These are phyloP conservation scores for Pseudomyrmex sp. DNA, from an alignment of 1,140 invertebrate genomes.

Conservation along the genomic window DNA sequence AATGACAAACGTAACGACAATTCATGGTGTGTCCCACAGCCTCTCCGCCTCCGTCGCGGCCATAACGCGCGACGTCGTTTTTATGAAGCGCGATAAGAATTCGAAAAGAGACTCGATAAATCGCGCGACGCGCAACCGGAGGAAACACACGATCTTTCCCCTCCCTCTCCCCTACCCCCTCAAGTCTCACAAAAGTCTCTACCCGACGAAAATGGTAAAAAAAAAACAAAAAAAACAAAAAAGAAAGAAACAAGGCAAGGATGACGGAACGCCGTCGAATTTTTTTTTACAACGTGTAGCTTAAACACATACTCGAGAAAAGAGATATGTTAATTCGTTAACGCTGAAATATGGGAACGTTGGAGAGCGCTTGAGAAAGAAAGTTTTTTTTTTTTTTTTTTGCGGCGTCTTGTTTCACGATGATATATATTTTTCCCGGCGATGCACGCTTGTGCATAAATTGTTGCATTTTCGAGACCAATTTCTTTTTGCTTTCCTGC, in stretches of 20 bases:
- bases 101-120: slow-evolving; percentile 73
- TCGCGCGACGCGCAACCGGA: slow-evolving; percentile 49
- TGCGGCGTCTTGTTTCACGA: too few species aligned
- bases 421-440: too few species aligned
- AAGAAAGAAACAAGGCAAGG: slow-evolving; percentile 14
- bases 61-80: slow-evolving; percentile 72
- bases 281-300: slow-evolving; percentile 24
- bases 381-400: neutral
- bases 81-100: slow-evolving; percentile 74
- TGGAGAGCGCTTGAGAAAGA: neutral
- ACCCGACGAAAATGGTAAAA: slow-evolving; percentile 36
- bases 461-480: neutral
- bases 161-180: too few species aligned
- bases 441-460: neutral
- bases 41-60: slow-evolving; percentile 18
- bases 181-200: slow-evolving; percentile 26
- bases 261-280: slow-evolving; percentile 22
- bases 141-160: slow-evolving; percentile 3
- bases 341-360: slow-evolving; percentile 17
- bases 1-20: slow-evolving; percentile 76
- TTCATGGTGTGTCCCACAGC: slow-evolving; percentile 61
- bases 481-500: neutral
- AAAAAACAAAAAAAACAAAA: slow-evolving; percentile 20
- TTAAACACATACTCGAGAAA: neutral
- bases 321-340: slow-evolving; percentile 21